A percentile compares a stretch with the other conserved stretches of the same genome.
phyloP scores from a whole-genome alignment of 2,888 invertebrate species.

The Heteromurus nitidus region DNA sequence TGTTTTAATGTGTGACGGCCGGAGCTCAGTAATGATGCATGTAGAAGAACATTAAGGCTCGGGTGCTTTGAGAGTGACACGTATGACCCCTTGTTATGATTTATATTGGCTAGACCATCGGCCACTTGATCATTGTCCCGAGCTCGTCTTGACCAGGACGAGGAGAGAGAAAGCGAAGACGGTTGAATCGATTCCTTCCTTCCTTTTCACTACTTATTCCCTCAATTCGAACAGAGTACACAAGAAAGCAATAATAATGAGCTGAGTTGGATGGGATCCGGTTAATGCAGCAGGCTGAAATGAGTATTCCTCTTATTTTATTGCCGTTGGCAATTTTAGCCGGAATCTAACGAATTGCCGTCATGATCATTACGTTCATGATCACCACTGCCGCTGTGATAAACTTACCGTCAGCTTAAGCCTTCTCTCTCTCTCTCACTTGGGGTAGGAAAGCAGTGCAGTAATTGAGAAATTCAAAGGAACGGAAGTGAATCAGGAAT shows the following conservation, averaged over 20 bases:
- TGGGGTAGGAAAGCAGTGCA: neutral
- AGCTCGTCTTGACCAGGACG: no score
- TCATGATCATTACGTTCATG: constrained; percentile 44
- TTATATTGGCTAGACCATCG: no score
- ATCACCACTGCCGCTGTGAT: neutral
- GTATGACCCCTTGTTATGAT: no score
- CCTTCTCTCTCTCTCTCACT: neutral
- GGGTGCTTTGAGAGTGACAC: no score
- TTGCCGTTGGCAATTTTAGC: neutral
- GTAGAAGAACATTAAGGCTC: no score
- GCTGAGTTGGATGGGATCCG: neutral
- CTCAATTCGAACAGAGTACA: neutral
- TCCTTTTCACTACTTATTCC: neutral
- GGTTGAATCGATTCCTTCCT: no score
- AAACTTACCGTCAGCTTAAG: neutral
- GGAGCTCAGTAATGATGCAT: no score
- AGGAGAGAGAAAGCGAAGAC: no score
- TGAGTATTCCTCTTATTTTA: neutral
- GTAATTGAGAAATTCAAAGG: constrained; percentile 15
- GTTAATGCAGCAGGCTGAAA: no score
- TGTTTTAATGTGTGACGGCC: no score
- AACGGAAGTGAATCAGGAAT: constrained; percentile 3
- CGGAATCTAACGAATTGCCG: constrained; percentile 19
- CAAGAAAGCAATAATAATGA: constrained; percentile 10
- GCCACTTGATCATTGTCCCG: no score